Percentiles rank a stretch among this genome's conserved stretches.
phyloP scores from a whole-genome alignment of 2,797 vertebrate species.

The Cyclura pinguis region DNA sequence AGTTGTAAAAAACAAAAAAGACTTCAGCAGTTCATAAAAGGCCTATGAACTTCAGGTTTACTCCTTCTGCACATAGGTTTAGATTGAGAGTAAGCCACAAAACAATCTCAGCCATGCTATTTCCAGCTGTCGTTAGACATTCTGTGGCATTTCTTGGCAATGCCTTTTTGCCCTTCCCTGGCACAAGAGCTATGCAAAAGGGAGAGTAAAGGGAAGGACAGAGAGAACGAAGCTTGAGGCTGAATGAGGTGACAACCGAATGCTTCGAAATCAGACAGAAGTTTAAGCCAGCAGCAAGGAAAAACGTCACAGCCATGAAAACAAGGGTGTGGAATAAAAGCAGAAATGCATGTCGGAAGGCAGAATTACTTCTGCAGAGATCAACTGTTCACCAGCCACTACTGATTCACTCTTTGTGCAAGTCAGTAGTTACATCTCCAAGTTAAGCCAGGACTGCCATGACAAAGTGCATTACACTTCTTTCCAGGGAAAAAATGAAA shows the following conservation, averaged over 20 bases:
- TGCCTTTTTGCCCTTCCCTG: constrained; percentile 11
- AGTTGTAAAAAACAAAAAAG: neutral
- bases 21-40: constrained; percentile 2
- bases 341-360: constrained; percentile 2
- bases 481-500: neutral
- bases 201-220: constrained; percentile 21
- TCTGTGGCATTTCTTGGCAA: constrained; percentile 11
- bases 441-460: neutral
- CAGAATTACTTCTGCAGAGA: neutral
- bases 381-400: neutral
- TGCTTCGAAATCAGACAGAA: constrained; percentile 16
- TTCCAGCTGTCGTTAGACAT: constrained; percentile 9
- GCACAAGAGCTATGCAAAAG: constrained; percentile 7
- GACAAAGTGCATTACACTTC: neutral
- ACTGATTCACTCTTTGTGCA: neutral
- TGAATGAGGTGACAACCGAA: constrained; percentile 33
- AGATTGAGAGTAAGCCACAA: constrained; percentile 4
- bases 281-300: constrained; percentile 39
- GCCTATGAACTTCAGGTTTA: neutral
- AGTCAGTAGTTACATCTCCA: neutral
- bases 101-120: neutral
- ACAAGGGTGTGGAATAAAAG: neutral
- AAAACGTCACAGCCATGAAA: constrained; percentile 11
- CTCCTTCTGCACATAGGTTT: neutral
- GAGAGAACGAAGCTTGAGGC: constrained; percentile 16